Base-by-base conservation (phyloP, 1,140 invertebrate species). In the Musca vetustissima region DNA sequence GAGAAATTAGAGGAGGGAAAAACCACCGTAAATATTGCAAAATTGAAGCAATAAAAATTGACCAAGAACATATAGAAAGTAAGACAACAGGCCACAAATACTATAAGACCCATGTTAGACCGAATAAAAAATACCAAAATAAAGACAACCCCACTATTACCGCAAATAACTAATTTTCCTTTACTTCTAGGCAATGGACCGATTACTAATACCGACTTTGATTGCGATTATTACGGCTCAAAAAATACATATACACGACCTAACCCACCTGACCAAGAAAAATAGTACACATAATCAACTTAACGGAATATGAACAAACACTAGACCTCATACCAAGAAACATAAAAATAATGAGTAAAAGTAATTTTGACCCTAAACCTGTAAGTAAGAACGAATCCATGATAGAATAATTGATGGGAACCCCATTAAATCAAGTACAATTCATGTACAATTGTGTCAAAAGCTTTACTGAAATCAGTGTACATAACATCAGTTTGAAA, bases 281-380 rank as follows among this genome's bases (percentile, higher is more conserved):
- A 21, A 59, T 59, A 25, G 8, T 61, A 36, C 57, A 61, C 57
- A 61, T 65, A 14, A 43, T 65, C 13, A 65, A 65, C n/a, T n/a
- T 61, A 24, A 61, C 57, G 25, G 24, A 17, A 15, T 36, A 24
- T 2, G 28, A 4, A 43, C 17, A 15, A 4, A 24, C 14, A 9
- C 32, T 21, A 61, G 13, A 61, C 57, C 28, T 61, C n/a, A 61
- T 17, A n/a, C 13, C 19, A 19, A 15, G 19, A 50, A 50, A 50
- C 19, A 50, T 50, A 50, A 15, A 50, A 6, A n/a, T 19, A 15
- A 4, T 50, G 4, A 50, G 19, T n/a, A 19, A n/a, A n/a, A 50
- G 3, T 19, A 50, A 19, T 6, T n/a, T 50, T 6, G 49, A 50
- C 15, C 3, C 49, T 50, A 50, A 50, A 14, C 15, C 49, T n/a